Base-by-base conservation (phyloP, 1,140 invertebrate species). In the Apis mellifera region DNA sequence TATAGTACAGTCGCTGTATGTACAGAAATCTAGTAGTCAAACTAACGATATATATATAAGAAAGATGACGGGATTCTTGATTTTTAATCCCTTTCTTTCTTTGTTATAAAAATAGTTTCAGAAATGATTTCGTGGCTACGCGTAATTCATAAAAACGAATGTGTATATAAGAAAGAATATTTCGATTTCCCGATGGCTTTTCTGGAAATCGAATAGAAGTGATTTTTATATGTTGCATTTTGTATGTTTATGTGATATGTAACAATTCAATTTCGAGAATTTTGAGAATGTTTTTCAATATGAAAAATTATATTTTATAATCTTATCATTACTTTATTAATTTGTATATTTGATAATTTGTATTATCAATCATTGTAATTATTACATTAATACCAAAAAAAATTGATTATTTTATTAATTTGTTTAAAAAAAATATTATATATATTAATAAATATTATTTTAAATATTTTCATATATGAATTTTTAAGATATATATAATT, bases 51-150 rank as follows among this genome's bases (percentile, higher is more conserved):
- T 57, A 65, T 42, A n/a, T 19, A 15, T 42, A 42, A n/a, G 19
- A 19, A 52, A 13, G 21, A 17, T 32, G 0, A 1, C 9, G 26
- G 66, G 21, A 11, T 52, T 52, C 50, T 77, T 55, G 4, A 26
- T 69, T 21, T 48, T 70, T 54, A 54, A n/a, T 15, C 11, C 48
- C 59, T 52, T 62, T 66, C 13, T 78, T 72, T 83, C 48, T 84
- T 73, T 89, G 57, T 73, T 87, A 90, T 90, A 91, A 90, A 91
- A 90, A 91, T 90, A 91, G 89, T 89, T 83, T 89, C 79, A 79
- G 82, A 83, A 81, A 68, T 66, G 76, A 83, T 72, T 42, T 73
- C 21, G 26, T 68, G 42, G 48, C 55, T 77, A 82, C 68, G 32
- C 50, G 80, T 68, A 65, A 48, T 83, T 42, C 55, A 68, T 83